Conservation (phyloP, 37 sponge, comb jelly and placozoan species). For the Tethya wilhelma region DNA sequence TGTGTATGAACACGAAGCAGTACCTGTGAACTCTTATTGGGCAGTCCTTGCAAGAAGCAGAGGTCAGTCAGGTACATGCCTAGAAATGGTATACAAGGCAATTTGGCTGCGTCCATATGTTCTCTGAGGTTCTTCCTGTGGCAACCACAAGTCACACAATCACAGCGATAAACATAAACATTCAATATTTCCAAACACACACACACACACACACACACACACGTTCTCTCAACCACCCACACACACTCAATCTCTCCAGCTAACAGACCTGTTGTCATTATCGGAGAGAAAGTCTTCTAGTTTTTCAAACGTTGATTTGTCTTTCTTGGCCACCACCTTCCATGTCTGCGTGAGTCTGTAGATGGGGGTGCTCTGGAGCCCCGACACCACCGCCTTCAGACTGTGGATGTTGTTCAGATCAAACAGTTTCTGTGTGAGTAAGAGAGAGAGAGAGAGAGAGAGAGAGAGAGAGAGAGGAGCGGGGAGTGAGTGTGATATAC, state of each 20-base stretch:
- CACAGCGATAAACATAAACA: not conserved
- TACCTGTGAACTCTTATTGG: slow-evolving; percentile 9
- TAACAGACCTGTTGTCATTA: slow-evolving; percentile 75
- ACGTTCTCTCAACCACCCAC: not conserved
- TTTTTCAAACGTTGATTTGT: slow-evolving; percentile 57
- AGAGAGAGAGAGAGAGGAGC: slow-evolving; percentile 3
- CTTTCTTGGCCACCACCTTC: slow-evolving; percentile 68
- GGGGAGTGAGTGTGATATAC: not conserved
- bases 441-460: not conserved
- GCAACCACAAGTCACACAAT: not conserved
- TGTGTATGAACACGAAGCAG: not conserved
- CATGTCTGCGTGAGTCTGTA: slow-evolving; percentile 79
- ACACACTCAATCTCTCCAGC: slow-evolving; percentile 9
- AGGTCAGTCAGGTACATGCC: slow-evolving; percentile 80
- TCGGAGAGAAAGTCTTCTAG: slow-evolving; percentile 64
- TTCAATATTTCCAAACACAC: not conserved
- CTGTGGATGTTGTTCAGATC: slow-evolving; percentile 86
- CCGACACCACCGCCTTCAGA: slow-evolving; percentile 78
- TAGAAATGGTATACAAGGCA: slow-evolving; percentile 81
- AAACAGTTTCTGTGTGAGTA: slow-evolving; percentile 62
- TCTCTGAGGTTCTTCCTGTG: slow-evolving; percentile 65
- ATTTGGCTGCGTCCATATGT: slow-evolving; percentile 53
- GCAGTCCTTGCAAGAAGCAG: slow-evolving; percentile 36
- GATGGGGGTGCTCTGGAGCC: slow-evolving; percentile 79
- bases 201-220: not conserved